Percentiles rank a stretch among this genome's conserved stretches.
Evolutionary conservation across 2,888 invertebrate species (phyloP).

Genomic region (Calameuta pallipes): DNA sequence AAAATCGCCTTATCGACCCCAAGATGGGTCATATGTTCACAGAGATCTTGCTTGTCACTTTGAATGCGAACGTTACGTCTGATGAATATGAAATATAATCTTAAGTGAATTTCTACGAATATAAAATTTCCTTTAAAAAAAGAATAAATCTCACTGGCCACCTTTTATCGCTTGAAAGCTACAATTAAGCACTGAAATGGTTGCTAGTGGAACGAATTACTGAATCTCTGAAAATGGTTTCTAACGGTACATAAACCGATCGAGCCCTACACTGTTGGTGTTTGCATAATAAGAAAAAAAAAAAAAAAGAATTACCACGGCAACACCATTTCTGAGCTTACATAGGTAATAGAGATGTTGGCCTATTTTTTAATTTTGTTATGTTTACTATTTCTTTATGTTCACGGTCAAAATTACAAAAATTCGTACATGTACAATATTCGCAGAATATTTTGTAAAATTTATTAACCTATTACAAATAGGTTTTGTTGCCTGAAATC

Average conservation of each 20-base stretch:
- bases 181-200: constrained; percentile 42
- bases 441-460: constrained; percentile 48
- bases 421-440: constrained; percentile 42
- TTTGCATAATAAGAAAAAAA: background rate
- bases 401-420: constrained; percentile 40
- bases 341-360: constrained; percentile 43
- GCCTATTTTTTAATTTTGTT: constrained; percentile 47
- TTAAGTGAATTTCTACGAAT: background rate
- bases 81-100: background rate
- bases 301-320: constrained; percentile 4
- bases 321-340: constrained; percentile 38
- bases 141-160: constrained; percentile 17
- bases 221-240: constrained; percentile 13
- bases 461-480: constrained; percentile 55
- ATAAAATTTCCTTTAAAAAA: background rate
- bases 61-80: background rate
- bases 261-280: background rate
- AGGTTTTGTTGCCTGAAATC: constrained; percentile 57
- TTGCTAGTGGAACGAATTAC: constrained; percentile 1
- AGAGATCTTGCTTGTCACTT: background rate
- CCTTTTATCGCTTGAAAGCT: constrained; percentile 49
- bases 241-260: constrained; percentile 1
- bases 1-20: background rate
- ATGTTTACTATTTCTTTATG: constrained; percentile 28
- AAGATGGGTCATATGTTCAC: background rate